Base-by-base conservation (phyloP, 2,113 vertebrate genomes). In the Parus major region DNA sequence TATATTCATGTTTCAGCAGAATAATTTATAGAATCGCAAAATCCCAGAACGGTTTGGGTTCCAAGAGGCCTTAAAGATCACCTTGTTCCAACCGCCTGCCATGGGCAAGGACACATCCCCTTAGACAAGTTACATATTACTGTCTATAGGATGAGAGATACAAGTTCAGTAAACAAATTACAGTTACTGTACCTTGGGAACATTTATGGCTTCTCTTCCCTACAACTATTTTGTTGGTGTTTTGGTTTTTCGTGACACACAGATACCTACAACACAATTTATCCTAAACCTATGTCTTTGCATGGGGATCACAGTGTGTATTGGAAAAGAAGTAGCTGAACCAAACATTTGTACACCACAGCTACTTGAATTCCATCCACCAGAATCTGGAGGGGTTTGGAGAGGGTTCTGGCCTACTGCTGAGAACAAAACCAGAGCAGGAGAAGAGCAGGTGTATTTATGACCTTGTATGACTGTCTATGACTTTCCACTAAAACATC, bases 81-180 rank as follows among this genome's bases (percentile, higher is more conserved):
- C 23, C 10, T 28, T 27, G 18, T 52, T 29, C 29, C 55, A 47
- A 11, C 1, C 8, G 19, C 21, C 15, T 35, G 29, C 7, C 15
- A 27, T 6, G 8, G 29, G n/a, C n/a, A 55, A 21, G 14, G 41
- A 61, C 13, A 68, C 6, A 3, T 53, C 12, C 4, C 0, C 0
- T 50, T 15, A 46, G 28, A 53, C 39, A 39, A n/a, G 20, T 35
- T 29, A 46, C 6, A n/a, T 46, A n/a, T n/a, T n/a, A 33, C 3
- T 47, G 14, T 44, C 36, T 42, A 4, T 2, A 60, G 16, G 24
- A 72, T 22, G 12, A 46, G n/a, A 77, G 16, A 66, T 6, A 42
- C 11, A 76, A 87, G 33, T 20, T 82, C 20, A 31, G 5, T 23
- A 39, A 56, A 44, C 7, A 61, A 73, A 42, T 29, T 11, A 47